These are phyloP conservation scores for Linurgus olivaceus DNA, from an alignment of 2,797 vertebrate species.

Conservation along the genomic window DNA sequence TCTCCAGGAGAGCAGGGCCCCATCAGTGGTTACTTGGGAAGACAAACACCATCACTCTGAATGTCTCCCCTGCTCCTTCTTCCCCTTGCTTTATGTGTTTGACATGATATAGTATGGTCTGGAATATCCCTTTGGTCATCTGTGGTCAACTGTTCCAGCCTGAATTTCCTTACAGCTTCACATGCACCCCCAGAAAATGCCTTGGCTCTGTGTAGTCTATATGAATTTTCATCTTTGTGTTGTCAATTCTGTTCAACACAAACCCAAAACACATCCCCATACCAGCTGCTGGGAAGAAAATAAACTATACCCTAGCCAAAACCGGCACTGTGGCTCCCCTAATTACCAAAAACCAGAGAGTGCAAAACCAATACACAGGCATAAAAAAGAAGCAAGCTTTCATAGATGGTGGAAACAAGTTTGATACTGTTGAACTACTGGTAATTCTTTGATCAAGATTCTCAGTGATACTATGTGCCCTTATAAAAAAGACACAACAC, in stretches of 20 bases:
- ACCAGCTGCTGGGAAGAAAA: not conserved
- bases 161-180: not conserved
- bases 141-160: not conserved
- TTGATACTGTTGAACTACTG: not conserved
- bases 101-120: not conserved
- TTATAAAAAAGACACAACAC: not conserved
- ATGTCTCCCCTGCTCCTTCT: not conserved
- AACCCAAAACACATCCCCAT: not conserved
- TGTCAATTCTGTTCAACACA: not conserved
- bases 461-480: not conserved
- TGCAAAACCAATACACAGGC: not conserved
- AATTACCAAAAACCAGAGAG: accelerated
- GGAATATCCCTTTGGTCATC: not conserved
- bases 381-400: not conserved
- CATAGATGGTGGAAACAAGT: not conserved
- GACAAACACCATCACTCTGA: not conserved
- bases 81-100: accelerated
- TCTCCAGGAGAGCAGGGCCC: not conserved
- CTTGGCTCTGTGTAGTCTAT: not conserved
- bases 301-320: not conserved
- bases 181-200: not conserved
- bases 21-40: not conserved
- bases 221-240: not conserved
- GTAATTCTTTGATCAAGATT: not conserved
- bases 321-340: accelerated